These are phyloP conservation scores for Glossosoma conforme DNA, from an alignment of 1,140 invertebrate species.

Conservation along the genomic window DNA sequence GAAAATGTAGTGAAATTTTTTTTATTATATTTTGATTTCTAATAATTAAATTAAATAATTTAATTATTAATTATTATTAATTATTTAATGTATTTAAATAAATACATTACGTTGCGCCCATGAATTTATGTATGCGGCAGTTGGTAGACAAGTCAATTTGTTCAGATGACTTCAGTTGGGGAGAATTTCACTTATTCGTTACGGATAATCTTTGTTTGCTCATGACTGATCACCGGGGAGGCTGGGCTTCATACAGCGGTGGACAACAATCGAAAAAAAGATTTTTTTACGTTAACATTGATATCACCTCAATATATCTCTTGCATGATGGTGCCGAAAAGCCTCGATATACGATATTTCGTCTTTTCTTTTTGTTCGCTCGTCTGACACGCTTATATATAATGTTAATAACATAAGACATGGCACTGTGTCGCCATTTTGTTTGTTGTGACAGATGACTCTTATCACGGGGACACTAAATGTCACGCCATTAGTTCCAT, in stretches of 20 bases:
- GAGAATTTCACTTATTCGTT: conserved; percentile 23
- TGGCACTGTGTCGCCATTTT: neutral
- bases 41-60: too few relatives aligned
- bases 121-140: too few relatives aligned
- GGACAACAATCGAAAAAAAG: neutral
- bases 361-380: neutral
- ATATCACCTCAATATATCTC: neutral
- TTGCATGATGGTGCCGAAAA: neutral
- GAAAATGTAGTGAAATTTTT: too few relatives aligned
- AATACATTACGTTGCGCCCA: too few relatives aligned
- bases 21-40: too few relatives aligned
- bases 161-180: conserved; percentile 17
- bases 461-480: too few relatives aligned
- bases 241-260: neutral
- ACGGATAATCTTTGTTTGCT: conserved; percentile 22
- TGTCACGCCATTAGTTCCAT: too few relatives aligned
- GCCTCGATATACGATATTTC: neutral
- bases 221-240: conserved; percentile 12
- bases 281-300: neutral
- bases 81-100: too few relatives aligned
- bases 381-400: neutral
- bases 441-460: neutral
- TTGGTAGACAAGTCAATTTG: conserved; percentile 22
- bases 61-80: too few relatives aligned
- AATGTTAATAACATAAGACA: neutral